These are phyloP conservation scores for Xylocampa areola DNA, from an alignment of 2,888 invertebrate genomes.

Conservation along the genomic window DNA sequence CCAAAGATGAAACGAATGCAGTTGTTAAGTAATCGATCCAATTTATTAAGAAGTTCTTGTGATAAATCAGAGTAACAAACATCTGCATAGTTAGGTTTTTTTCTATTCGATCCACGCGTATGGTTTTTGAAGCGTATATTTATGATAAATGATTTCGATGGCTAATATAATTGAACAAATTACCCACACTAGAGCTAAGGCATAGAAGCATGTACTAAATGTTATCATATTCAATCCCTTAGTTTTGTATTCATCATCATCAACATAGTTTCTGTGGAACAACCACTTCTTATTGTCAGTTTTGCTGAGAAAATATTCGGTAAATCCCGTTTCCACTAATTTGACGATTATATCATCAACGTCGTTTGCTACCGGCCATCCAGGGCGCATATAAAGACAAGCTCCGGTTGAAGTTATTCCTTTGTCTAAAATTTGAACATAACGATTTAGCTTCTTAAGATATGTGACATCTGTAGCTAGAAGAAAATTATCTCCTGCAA, in stretches of 20 bases:
- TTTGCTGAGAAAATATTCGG: conserved; percentile 53
- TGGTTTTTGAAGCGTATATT: conserved; percentile 5
- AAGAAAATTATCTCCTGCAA: conserved; percentile 68
- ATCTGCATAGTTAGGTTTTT: no score
- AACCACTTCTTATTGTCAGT: conserved; percentile 29
- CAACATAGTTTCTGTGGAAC: conserved; percentile 12
- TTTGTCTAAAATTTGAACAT: conserved; percentile 66
- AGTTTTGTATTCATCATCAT: conserved; percentile 23
- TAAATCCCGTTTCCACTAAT: conserved; percentile 67
- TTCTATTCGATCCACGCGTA: background rate
- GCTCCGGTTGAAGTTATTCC: conserved; percentile 58
- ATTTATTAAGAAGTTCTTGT: no score
- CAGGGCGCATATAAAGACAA: conserved; percentile 70
- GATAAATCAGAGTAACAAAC: no score
- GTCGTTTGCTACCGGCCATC: conserved; percentile 70
- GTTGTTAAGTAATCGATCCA: no score
- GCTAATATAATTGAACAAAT: conserved; percentile 64
- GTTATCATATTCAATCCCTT: conserved; percentile 60
- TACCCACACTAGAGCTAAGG: conserved; percentile 61
- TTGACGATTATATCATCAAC: conserved; percentile 56
- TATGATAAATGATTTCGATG: conserved; percentile 63
- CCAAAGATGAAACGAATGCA: no score
- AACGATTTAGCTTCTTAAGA: conserved; percentile 43
- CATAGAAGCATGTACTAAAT: conserved; percentile 70
- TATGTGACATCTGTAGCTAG: conserved; percentile 59